Evolutionary conservation across 2,888 invertebrate species (phyloP), one percentile per base, ranked within the genome.

Genomic region (Caenorhabditis japonica): DNA sequence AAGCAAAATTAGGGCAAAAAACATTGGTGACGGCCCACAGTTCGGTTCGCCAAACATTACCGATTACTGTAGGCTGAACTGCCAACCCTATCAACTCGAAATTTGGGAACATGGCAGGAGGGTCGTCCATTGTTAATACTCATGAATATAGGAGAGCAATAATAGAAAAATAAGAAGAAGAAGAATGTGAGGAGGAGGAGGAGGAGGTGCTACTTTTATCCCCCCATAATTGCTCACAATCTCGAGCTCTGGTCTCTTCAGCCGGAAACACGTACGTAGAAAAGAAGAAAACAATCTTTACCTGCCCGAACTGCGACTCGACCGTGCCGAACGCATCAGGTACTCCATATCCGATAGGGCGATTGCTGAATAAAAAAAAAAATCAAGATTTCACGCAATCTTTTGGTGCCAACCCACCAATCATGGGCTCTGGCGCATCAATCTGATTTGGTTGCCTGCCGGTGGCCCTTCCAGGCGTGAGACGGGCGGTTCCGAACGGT

Each of bases 301-400:
- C 79, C 79, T 74, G 34, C 71, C 68, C n/a, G 66, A 69, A 38
- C 64, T 60, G 13, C 70, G 46, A 21, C 68, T 75, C 10, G 79
- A 76, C 17, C 79, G 53, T 8, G 79, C 74, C 27, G 74, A 72
- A 47, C 66, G 51, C 76, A 79, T 76, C 46, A 79, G 61, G 33
- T 79, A 76, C 43, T 79, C 76, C 79, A 79, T 79, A 62, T 79
- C 79, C n/a, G 79, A 79, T 5, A 79, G 46, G 5, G 79, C 79
- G 46, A 79, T 76, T 1, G 79, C 79, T 75, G 62, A 27, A 78
- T 71, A 43, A 36, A 44, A 19, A 21, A 13, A 36, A 34, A 13
- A 36, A 36, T 15, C 13, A 34, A 36, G 7, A 36, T 21, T 46
- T 43, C 19, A 17, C 19, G 25, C 25, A n/a, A n/a, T n/a, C n/a